Base-by-base conservation (phyloP, 2,797 vertebrate genomes). In the Eptatretus atami region DNA sequence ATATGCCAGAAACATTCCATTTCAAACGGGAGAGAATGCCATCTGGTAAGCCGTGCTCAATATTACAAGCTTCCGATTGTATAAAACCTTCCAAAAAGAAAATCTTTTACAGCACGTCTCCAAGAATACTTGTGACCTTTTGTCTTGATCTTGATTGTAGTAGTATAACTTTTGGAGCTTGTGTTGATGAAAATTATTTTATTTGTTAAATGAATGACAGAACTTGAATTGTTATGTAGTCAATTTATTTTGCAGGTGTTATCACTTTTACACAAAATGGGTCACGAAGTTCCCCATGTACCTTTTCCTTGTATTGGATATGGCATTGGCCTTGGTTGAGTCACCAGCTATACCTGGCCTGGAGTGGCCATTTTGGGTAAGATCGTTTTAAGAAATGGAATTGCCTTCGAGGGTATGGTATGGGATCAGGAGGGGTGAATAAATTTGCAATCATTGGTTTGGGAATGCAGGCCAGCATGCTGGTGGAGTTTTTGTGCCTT, bases 201-300 rank as follows among this genome's bases (percentile, higher is more conserved):
- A 15, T 14, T 6, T 63, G 63, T 10, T 11, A 10, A 14, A 53
- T 12, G 9, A 64, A 63, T 53, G 53, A 55, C 13, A 15, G 63
- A 44, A 44, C 64, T 53, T 63, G 19, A 19, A 19, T 19, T 19
- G 19, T 19, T 19, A 19, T 19, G 52, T 69, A 54, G 68, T 64
- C 12, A 52, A 53, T 14, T 63, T 10, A 10, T 19, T 60, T 64
- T 53, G 1, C 69, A 94, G 86, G 65, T 75, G 87, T 19, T 93
- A 95, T 67, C 71, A 74, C 63, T 76, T 82, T 65, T 93, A 92
- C 68, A 86, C 86, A 71, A 83, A 86, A 72, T 83, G 83, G 81
- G 63, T 73, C 9, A 76, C 77, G 64, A 72, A 73, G 71, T 68
- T 74, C 2, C 65, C 78, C 31, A 77, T 82, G 3, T 86, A 85